Evolutionary conservation across 2,888 invertebrate genomes (phyloP).

Genomic region (Mesorhabditis spiculigera): DNA sequence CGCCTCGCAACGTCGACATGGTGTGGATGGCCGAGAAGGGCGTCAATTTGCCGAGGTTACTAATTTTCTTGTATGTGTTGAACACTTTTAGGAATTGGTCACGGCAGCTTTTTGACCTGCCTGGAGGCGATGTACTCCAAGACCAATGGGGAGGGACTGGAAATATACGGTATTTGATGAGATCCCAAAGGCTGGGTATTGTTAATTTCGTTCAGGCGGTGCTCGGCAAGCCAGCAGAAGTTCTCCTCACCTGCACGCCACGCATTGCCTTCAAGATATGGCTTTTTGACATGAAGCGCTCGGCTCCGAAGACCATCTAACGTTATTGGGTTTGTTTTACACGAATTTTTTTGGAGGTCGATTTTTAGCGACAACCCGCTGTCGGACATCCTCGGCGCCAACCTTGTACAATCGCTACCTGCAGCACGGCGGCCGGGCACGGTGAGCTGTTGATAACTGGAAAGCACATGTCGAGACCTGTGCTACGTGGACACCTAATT

Average conservation of each 20-base stretch:
- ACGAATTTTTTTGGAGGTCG: not conserved
- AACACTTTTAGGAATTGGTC: slow-evolving; percentile 67
- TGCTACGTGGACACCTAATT: too few species aligned
- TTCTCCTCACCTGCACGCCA: slow-evolving; percentile 69
- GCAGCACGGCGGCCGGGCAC: too few species aligned
- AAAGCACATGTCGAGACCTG: too few species aligned
- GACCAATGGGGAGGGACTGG: slow-evolving; percentile 66
- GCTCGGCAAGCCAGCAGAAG: slow-evolving; percentile 69
- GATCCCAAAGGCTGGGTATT: not conserved
- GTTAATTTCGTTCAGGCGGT: slow-evolving; percentile 17
- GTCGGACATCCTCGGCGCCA: slow-evolving; percentile 71
- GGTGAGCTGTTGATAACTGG: too few species aligned
- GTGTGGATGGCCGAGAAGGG: slow-evolving; percentile 71
- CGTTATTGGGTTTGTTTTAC: slow-evolving; percentile 66
- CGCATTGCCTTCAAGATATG: slow-evolving; percentile 65
- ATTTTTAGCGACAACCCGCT: slow-evolving; percentile 69
- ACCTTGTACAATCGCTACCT: slow-evolving; percentile 69
- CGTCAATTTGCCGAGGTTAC: slow-evolving; percentile 68
- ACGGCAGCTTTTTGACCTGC: slow-evolving; percentile 69
- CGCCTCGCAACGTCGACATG: slow-evolving; percentile 71
- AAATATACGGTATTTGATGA: slow-evolving; percentile 69
- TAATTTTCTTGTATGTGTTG: too few species aligned
- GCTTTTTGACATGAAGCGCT: slow-evolving; percentile 64
- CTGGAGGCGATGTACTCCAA: slow-evolving; percentile 69
- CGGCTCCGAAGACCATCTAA: slow-evolving; percentile 66